Evolutionary conservation across 1,140 invertebrate genomes (phyloP), one percentile per base, ranked within the genome.

Genomic region (Episyrphus balteatus): DNA sequence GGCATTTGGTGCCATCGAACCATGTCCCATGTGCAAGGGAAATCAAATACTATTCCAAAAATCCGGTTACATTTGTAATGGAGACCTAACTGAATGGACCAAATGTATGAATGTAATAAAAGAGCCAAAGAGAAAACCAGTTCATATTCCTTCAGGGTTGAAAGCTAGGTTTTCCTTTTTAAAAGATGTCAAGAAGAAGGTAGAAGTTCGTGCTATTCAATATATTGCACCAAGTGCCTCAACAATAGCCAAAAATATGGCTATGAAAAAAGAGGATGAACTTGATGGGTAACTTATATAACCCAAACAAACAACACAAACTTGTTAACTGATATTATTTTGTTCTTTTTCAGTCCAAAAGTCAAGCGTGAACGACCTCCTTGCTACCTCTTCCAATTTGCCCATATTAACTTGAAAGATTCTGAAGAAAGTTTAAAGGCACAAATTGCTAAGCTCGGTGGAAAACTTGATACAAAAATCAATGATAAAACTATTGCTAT

Each of bases 11-110:
- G 78, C 80, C 21, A 69, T 93, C 12, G 60, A 79, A 46, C 76
- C 76, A 0, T 98, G 95, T 66, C 62, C 77, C 6, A 80, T 85
- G 58, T 99, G 96, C 62, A 80, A 81, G 47, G 64, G 72, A 32
- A 84, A 84, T 10, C 82, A 90, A 58, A 73, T 92, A 13, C 61
- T 75, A 43, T 84, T 81, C 50, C 77, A 78, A 46, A 84, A 82
- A 55, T 80, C 81, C 17, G 85, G 84, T 1, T 95, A 94, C 59
- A 70, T 76, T 50, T 95, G 92, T 61, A 64, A 62, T 46, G 94
- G 93, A 37, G 73, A 85, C 66, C 55, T 93, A 31, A 84, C 82
- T 18, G 93, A 94, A 66, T 98, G 92, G 88, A 84, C 87, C 1
- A 90, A 88, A 68, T 98, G 95, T 67, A 73, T 76, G 37, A 80